Base-by-base conservation (phyloP, 2,113 vertebrate genomes). In the Hippocampus zosterae region DNA sequence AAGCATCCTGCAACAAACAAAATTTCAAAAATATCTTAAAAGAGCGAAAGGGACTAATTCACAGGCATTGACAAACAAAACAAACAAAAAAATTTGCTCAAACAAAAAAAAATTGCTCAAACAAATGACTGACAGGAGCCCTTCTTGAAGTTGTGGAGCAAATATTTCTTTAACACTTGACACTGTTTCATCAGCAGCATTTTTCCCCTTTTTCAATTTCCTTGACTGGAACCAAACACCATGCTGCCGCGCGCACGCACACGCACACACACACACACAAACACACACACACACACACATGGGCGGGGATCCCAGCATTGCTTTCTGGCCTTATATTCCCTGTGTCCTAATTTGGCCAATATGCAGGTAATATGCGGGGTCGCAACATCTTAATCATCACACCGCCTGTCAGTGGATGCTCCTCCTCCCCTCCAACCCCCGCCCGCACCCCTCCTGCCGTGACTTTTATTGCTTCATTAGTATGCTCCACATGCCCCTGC, bases 401-500 rank as follows among this genome's bases (percentile, higher is more conserved):
- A 88, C 87, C 89, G 89, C 90, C 88, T 90, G 89, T 92, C 90
- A 84, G 83, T 65, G 53, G 78, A 78, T 83, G 83, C 84, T 81
- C 65, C 77, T 68, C 80, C 81, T 70, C 78, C 79, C 77, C 70
- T 71, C 78, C 77, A 79, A 56, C 78, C 77, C 75, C 71, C 67
- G 63, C 76, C 77, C 70, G 69, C 65, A 13, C 85, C 88, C 91
- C 93, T 90, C 95, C 95, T 74, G 88, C 83, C 78, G 93, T 84
- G 94, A 93, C 94, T 95, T 96, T 96, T 95, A 98, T 97, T 96
- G 93, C 95, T 95, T 96, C 94, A 97, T 97, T 96, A 98, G 94
- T 93, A 92, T 89, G 83, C 92, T 75, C 95, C 91, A 91, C 95
- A 93, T 92, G 95, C 92, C 86, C 84, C 91, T 78, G 86, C 86